Base-by-base conservation (phyloP, 2,113 vertebrate species). In the Myotis yumanensis region DNA sequence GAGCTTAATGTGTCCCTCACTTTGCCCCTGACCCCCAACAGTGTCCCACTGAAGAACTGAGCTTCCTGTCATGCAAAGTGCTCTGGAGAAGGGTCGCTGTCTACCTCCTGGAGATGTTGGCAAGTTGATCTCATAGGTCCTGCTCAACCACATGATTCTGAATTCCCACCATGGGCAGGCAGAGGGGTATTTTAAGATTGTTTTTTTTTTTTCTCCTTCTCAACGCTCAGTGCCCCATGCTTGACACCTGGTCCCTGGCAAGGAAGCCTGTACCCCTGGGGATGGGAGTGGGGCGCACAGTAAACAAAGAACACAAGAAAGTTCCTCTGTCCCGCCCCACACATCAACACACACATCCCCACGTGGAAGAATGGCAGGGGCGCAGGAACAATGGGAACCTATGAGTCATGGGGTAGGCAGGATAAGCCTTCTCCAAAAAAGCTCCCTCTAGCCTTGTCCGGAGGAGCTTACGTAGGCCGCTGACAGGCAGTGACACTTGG, bases 221-320 rank as follows among this genome's bases (percentile, higher is more conserved):
- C 62, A 81, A 93, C 88, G 85, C 85, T 90, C 11, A 40, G 54
- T 92, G 71, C 91, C 85, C 76, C 57, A 23, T 80, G 92, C 40
- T 64, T 90, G 79, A 97, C 90, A 77, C 90, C 85, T 88, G 91
- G 93, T 84, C 79, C 48, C 91, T 97, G 97, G 97, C 95, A 96
- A 97, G 97, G 97, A 97, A 97, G 69, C 89, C 69, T 86, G 69
- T 54, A 88, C 73, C 96, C 79, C 92, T 94, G 68, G 93, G 97
- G 95, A 90, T 83, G 66, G 95, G 87, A 66, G 88, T 66, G 79
- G 90, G 88, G 81, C 68, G 23, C 30, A 9, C 59, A 86, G 85
- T 83, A 88, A 96, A 97, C 96, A 97, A 97, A 97, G 95, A 94
- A 59, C 69, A 80, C 51, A 23, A 90, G 95, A 95, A 90, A 90